phyloP scores from a whole-genome alignment of 2,797 vertebrate genomes.

The Poecilia wingei region DNA sequence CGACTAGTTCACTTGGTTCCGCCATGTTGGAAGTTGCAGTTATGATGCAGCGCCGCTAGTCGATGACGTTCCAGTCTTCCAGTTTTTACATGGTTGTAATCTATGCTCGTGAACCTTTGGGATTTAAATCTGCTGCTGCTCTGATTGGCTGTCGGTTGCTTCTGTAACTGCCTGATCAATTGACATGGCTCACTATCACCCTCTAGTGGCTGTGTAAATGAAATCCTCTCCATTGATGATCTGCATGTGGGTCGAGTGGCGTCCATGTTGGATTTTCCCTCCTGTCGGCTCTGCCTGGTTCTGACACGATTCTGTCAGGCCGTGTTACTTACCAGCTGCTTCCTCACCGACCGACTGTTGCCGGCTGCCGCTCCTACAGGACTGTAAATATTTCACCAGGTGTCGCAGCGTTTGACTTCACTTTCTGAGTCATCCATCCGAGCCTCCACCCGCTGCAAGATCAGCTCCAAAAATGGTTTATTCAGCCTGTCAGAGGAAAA shows the following conservation, averaged over 20 bases:
- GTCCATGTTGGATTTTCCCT: not conserved
- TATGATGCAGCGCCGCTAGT: too few species aligned
- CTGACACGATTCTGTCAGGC: not conserved
- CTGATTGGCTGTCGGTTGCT: not conserved
- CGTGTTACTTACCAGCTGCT: not conserved
- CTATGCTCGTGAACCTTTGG: too few species aligned
- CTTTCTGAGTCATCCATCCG: not conserved
- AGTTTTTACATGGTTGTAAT: too few species aligned
- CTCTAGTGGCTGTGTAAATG: not conserved
- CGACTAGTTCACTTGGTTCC: too few species aligned
- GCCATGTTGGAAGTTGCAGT: too few species aligned
- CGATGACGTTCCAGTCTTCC: too few species aligned
- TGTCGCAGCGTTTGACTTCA: not conserved
- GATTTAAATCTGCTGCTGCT: not conserved
- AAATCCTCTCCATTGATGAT: not conserved
- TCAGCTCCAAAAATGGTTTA: conserved; percentile 12
- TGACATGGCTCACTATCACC: not conserved
- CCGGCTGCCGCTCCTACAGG: not conserved
- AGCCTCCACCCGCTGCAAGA: conserved; percentile 49
- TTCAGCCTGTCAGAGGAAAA: too few species aligned
- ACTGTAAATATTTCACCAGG: not conserved
- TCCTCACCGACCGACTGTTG: not conserved
- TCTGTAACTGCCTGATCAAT: not conserved
- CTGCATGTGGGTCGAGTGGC: not conserved
- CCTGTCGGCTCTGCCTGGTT: not conserved